Evolutionary conservation across 2,797 vertebrate genomes (phyloP).

Genomic region (Eospalax fontanierii): DNA sequence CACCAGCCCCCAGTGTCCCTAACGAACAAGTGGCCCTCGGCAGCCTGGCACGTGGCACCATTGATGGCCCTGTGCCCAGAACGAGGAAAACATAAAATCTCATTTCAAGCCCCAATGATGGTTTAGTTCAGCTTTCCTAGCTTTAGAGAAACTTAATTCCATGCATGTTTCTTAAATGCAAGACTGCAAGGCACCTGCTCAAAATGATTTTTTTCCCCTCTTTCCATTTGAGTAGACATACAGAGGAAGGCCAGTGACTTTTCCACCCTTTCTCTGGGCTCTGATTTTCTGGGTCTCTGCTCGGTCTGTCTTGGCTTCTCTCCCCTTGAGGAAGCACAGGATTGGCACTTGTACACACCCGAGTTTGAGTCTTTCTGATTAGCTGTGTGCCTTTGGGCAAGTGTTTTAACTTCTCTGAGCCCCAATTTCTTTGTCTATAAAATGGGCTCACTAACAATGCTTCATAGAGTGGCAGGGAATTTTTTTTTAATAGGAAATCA

Average conservation of each 20-base stretch:
- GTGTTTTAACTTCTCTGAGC: not conserved
- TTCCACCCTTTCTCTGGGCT: not conserved
- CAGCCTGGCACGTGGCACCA: slow-evolving; percentile 72
- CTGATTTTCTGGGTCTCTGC: slow-evolving; percentile 23
- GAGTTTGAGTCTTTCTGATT: not conserved
- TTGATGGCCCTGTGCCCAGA: slow-evolving; percentile 77
- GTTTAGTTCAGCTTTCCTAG: slow-evolving; percentile 83
- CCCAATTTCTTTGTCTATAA: not conserved
- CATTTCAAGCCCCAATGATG: slow-evolving; percentile 85
- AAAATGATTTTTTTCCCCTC: slow-evolving; percentile 65
- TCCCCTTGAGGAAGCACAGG: not conserved
- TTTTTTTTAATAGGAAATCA: not conserved
- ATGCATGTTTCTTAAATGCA: slow-evolving; percentile 85
- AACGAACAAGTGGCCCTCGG: slow-evolving; percentile 75
- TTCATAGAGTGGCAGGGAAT: not conserved
- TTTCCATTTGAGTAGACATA: slow-evolving; percentile 64
- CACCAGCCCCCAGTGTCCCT: slow-evolving; percentile 52
- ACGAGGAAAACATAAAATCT: slow-evolving; percentile 74
- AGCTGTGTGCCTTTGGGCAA: not conserved
- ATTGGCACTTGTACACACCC: not conserved
- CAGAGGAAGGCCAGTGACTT: slow-evolving; percentile 1
- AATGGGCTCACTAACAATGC: not conserved
- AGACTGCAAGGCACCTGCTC: slow-evolving; percentile 80
- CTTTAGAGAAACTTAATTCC: slow-evolving; percentile 84
- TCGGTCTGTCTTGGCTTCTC: not conserved